Percentiles rank a stretch among this genome's conserved stretches.
Evolutionary conservation across 2,888 invertebrate species (phyloP).

Genomic region (Drosophila ochracea): DNA sequence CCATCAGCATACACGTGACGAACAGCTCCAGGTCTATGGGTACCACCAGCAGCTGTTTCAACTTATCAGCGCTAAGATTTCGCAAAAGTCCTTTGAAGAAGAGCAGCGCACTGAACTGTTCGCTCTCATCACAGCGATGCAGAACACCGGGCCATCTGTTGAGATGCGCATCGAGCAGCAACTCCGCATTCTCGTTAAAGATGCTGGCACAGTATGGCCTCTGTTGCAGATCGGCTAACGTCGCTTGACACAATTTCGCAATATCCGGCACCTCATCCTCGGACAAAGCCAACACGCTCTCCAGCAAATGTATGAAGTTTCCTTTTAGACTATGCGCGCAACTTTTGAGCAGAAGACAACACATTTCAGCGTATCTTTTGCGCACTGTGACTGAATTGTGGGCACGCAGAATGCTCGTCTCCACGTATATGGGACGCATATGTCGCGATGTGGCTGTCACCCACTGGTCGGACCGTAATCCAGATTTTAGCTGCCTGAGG

Average conservation of each 20-base stretch:
- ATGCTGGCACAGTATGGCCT: conserved; percentile 55
- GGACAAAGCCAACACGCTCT: conserved; percentile 89
- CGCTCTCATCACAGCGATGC: conserved; percentile 88
- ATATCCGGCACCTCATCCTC: conserved; percentile 89
- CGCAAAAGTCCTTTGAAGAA: conserved; percentile 89
- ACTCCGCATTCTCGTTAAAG: conserved; percentile 85
- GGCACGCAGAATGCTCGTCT: conserved; percentile 86
- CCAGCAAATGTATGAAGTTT: conserved; percentile 88
- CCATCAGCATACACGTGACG: conserved; percentile 86
- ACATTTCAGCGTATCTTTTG: conserved; percentile 87
- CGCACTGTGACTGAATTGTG: conserved; percentile 89
- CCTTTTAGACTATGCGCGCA: conserved; percentile 88
- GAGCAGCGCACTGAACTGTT: conserved; percentile 88
- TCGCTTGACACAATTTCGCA: conserved; percentile 83
- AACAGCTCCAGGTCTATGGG: conserved; percentile 87
- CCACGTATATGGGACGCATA: conserved; percentile 79
- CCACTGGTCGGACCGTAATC: conserved; percentile 84
- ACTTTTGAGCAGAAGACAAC: conserved; percentile 87
- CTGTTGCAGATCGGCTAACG: conserved; percentile 84
- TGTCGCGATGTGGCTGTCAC: conserved; percentile 80
- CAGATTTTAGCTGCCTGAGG: conserved; percentile 68
- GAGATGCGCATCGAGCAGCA: conserved; percentile 87
- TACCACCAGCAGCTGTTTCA: conserved; percentile 87
- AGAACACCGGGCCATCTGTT: conserved; percentile 88
- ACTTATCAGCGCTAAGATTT: conserved; percentile 87